Base-by-base conservation (phyloP, 1,140 invertebrate genomes). In the Panulirus ornatus region DNA sequence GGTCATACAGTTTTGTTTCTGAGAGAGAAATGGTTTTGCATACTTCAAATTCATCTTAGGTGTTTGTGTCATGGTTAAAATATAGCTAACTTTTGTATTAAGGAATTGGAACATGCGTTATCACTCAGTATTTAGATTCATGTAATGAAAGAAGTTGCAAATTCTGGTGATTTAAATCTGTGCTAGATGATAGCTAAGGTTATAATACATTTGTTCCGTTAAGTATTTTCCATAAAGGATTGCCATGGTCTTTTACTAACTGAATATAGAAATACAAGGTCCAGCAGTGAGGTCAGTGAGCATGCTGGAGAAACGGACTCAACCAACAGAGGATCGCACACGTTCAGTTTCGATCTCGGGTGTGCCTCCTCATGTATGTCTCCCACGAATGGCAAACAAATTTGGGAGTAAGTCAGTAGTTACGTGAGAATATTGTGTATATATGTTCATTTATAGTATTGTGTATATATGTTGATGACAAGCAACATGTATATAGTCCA, bases 361-460 rank as follows among this genome's bases (percentile, higher is more conserved):
- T 75, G 88, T 89, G 9, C 88, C 88, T 54, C 79, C 88, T 38
- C 88, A 89, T 83, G 88, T 89, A 44, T 89, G 78, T 54, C 88
- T 89, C 71, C 88, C 88, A 54, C 63, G 81, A 44, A 87, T 87
- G 73, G 75, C 85, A 66, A 82, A 51, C 47, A 89, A 79, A 76
- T 38, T 89, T 27, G 88, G 88, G 88, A 83, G 88, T 89, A 89
- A 89, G 88, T 89, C 44, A 30, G 19, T 75, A 8, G 30, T 30
- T 30, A 66, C 58, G 30, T 27, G 58, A 11, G 30, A 66, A 8
- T 47, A 47, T 66, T 9, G 27, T 66, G 58, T 66, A 27, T 30
- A 6, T 30, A 66, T 30, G 27, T 1, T n/a, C n/a, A n/a, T n/a
- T n/a, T n/a, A n/a, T n/a, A 66, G 22, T 47, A 47, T 66, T 9